These are phyloP conservation scores for Brachyopa scutellaris DNA, from an alignment of 2,888 invertebrate genomes.

Conservation along the genomic window DNA sequence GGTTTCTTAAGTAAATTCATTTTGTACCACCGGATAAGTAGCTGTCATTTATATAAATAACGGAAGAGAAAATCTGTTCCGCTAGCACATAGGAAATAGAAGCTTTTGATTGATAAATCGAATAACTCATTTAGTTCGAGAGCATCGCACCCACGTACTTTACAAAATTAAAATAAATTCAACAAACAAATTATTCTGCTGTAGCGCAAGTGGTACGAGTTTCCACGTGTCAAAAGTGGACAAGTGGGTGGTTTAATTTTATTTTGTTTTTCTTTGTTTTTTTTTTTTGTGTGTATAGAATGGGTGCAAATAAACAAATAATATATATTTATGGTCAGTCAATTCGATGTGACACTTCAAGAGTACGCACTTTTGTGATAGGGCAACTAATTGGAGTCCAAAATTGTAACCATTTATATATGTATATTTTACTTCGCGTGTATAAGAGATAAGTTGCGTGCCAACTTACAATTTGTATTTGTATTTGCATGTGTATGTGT, in stretches of 20 bases:
- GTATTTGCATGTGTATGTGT: constrained; percentile 48
- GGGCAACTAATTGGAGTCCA: too few relatives aligned
- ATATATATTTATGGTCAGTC: background rate
- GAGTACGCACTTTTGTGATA: background rate
- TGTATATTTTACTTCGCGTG: too few relatives aligned
- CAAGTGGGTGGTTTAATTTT: constrained; percentile 7
- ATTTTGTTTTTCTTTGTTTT: background rate
- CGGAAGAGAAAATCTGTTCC: constrained; percentile 30
- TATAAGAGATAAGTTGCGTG: constrained; percentile 5
- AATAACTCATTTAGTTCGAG: constrained; percentile 14
- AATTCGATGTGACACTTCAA: too few relatives aligned
- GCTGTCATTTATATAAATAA: constrained; percentile 49
- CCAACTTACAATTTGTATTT: constrained; percentile 59
- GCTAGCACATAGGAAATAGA: constrained; percentile 6
- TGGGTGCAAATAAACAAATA: constrained; percentile 2
- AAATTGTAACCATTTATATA: too few relatives aligned
- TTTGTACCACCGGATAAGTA: background rate
- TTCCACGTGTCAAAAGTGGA: background rate
- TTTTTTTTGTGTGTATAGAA: background rate
- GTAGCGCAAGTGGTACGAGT: background rate
- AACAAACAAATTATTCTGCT: background rate
- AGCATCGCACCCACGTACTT: constrained; percentile 1
- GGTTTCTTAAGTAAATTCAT: constrained; percentile 19
- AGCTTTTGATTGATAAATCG: constrained; percentile 41
- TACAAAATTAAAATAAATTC: background rate